Percentiles rank a stretch among this genome's conserved stretches.
Conservation (phyloP, 2,888 invertebrate species). For the Drosophila sordidula region DNA sequence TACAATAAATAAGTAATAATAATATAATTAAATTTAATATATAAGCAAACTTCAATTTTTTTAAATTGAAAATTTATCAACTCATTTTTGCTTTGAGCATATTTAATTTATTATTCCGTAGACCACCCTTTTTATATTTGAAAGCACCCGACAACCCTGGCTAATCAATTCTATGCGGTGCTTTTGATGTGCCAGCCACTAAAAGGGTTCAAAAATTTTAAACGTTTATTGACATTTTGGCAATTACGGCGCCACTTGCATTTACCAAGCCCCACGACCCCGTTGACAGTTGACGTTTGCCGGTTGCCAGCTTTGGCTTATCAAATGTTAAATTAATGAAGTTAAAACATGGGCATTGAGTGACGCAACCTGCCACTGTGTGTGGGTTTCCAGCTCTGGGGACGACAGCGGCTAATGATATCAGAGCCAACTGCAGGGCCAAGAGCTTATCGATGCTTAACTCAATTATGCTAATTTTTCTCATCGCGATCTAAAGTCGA, state of each 20-base stretch:
- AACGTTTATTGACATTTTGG: slow-evolving; percentile 64
- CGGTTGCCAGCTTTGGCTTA: slow-evolving; percentile 52
- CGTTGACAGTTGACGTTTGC: slow-evolving; percentile 27
- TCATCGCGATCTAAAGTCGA: slow-evolving; percentile 46
- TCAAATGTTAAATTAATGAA: slow-evolving; percentile 79
- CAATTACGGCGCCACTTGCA: slow-evolving; percentile 53
- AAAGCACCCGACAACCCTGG: slow-evolving; percentile 54
- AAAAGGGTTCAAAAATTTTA: slow-evolving; percentile 45
- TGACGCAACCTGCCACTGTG: slow-evolving; percentile 44
- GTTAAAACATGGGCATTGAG: slow-evolving; percentile 57
- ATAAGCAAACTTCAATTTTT: too few relatives aligned
- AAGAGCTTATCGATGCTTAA: slow-evolving; percentile 78
- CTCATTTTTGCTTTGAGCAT: too few relatives aligned
- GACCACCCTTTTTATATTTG: background rate
- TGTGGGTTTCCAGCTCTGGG: slow-evolving; percentile 14
- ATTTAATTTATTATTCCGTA: too few relatives aligned
- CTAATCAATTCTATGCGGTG: slow-evolving; percentile 62
- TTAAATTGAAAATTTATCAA: background rate
- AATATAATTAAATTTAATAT: too few relatives aligned
- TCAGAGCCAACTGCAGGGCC: slow-evolving; percentile 55
- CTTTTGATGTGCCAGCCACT: slow-evolving; percentile 36
- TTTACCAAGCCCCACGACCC: background rate
- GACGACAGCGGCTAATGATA: slow-evolving; percentile 61
- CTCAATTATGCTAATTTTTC: slow-evolving; percentile 75
- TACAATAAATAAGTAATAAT: too few relatives aligned